Evolutionary conservation across 2,888 invertebrate species (phyloP).

Genomic region (Nomada ruficornis): DNA sequence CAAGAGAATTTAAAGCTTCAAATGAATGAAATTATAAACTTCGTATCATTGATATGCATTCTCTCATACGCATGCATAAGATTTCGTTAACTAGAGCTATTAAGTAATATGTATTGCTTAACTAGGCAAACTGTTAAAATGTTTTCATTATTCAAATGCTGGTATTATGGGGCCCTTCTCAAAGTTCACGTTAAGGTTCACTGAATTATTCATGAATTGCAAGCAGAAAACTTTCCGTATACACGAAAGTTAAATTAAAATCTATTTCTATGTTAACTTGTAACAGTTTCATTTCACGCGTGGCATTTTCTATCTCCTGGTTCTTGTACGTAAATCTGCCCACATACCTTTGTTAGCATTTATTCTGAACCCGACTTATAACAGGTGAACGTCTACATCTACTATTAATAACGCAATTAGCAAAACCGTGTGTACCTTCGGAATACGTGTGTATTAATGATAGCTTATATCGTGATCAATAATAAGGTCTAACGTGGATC

Average conservation of each 20-base stretch:
- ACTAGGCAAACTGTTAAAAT: slow-evolving; percentile 45
- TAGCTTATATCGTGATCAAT: not conserved
- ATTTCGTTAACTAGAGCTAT: slow-evolving; percentile 17
- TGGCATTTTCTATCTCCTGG: not conserved
- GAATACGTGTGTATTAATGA: not conserved
- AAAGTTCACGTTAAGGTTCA: slow-evolving; percentile 46
- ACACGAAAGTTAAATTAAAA: slow-evolving; percentile 63
- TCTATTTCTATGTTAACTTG: slow-evolving; percentile 55
- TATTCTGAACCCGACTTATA: not conserved
- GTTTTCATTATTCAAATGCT: slow-evolving; percentile 57
- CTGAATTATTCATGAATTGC: slow-evolving; percentile 61
- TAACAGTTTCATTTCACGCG: slow-evolving; percentile 23
- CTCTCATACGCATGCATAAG: not conserved
- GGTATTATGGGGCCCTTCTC: slow-evolving; percentile 33
- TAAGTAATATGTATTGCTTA: slow-evolving; percentile 27
- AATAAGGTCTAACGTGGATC: not conserved
- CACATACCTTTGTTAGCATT: slow-evolving; percentile 36
- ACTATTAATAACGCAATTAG: slow-evolving; percentile 9
- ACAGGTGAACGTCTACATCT: not conserved
- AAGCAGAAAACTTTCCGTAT: slow-evolving; percentile 50
- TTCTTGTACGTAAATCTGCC: slow-evolving; percentile 15
- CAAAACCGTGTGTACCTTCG: not conserved
- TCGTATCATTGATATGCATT: not conserved
- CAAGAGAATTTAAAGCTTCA: not conserved
- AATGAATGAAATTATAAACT: not conserved